These are phyloP conservation scores for Phorcus lineatus DNA, from an alignment of 2,888 invertebrate genomes.

Conservation along the genomic window DNA sequence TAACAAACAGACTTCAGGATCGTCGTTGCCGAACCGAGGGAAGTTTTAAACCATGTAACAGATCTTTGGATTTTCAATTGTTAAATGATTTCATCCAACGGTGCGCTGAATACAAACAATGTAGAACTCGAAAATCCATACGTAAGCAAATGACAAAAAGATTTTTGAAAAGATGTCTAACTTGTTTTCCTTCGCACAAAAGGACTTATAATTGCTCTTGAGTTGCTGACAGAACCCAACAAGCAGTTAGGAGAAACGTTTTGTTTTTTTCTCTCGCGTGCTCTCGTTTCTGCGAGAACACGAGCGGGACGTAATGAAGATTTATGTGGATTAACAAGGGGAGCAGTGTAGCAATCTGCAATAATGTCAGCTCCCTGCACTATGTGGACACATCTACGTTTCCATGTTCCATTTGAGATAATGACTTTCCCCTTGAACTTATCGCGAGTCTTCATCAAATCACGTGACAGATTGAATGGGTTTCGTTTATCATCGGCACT, in stretches of 20 bases:
- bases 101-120: no score
- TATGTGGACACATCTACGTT: background rate
- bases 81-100: no score
- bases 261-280: slow-evolving; percentile 8
- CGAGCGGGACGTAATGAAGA: background rate
- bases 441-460: background rate
- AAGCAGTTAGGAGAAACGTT: background rate
- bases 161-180: background rate
- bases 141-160: background rate
- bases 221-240: background rate
- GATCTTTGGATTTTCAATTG: no score
- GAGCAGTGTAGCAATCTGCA: background rate
- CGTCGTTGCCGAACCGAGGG: no score
- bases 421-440: background rate
- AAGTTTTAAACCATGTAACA: no score
- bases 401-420: background rate
- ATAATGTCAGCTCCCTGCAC: background rate
- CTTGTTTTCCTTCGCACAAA: background rate
- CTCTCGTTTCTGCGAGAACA: background rate
- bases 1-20: no score
- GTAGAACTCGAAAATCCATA: background rate
- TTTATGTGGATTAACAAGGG: background rate
- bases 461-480: background rate
- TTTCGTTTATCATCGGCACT: background rate
- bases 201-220: slow-evolving; percentile 2